Evolutionary conservation across 2,113 vertebrate genomes (phyloP), one percentile per base, ranked within the genome.

Genomic region (Apistogramma diplotaenia): DNA sequence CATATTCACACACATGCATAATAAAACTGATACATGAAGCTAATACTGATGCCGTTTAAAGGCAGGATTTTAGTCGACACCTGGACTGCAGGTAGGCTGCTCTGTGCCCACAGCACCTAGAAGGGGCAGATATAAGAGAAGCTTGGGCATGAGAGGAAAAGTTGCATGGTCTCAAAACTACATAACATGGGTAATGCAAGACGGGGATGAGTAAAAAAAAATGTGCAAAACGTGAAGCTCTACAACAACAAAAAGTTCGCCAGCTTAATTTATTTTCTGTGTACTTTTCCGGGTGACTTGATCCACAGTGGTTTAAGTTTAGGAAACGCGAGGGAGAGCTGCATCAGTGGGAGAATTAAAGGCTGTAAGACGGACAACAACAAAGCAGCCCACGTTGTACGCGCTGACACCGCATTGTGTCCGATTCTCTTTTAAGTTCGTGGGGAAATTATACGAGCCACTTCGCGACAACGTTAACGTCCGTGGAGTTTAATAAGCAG

Each of bases 401-500:
- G 19, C 70, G 33, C 10, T n/a, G 29, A 10, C n/a, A 15, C 5
- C 1, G 12, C 59, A 61, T 25, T 16, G 59, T 27, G 54, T 5
- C 73, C 61, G 37, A 35, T 84, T 29, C 4, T 9, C n/a, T 13
- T 11, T 11, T 0, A 72, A 15, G 16, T 4, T 46, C 37, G 3
- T 10, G 37, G 11, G 16, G 27, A 56, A 81, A n/a, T n/a, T 49
- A 67, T 6, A 8, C 12, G 15, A 56, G 58, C 12, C 49, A 46
- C 81, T 87, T 77, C 37, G 51, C 74, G 58, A 72, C 33, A 51
- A 13, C 51, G 37, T 82, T 58, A 11, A 35, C 74, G 78, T 74
- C 40, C 49, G 75, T 74, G 21, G 84, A 89, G 54, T 86, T 92
- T 84, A 87, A 89, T 82, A 76, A 87, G 8, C 85, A 83, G 76